Evolutionary conservation across 2,888 invertebrate species (phyloP), one percentile per base, ranked within the genome.

Genomic region (Nysson spinosus): DNA sequence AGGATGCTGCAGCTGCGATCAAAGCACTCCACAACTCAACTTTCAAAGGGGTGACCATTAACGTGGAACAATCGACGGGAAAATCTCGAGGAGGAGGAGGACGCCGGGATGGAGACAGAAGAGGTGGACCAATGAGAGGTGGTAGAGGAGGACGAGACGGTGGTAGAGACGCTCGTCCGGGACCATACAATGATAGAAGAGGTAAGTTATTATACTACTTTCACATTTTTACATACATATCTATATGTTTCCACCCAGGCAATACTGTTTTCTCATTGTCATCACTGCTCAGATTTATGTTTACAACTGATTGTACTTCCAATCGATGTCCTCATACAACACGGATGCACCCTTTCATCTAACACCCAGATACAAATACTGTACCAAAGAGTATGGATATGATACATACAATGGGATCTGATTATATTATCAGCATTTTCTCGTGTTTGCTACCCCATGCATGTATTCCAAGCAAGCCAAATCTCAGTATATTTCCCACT

Each of bases 11-110:
- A 39, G 92, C 92, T 54, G 96, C 96, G 0, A 95, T 96, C 75
- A 91, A 92, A 68, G 94, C 92, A 22, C 88, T 96, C 22, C 93
- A 96, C 87, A 95, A 95, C 78, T 90, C 92, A 0, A 92, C 92
- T 43, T 95, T 96, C 86, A 95, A 95, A 88, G 96, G 96, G 17
- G 92, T 92, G 47, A 91, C 92, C 63, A 95, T 96, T 76, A 93
- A 94, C 61, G 96, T 96, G 2, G 96, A 96, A 86, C 92, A 93
- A 71, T 94, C 94, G 1, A 90, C 94, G 34, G 93, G 94, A 46
- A 94, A 94, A 86, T 93, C 93, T 62, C 90, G 92, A 0, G 88
- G 89, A 58, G 89, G 91, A 40, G 89, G 89, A 9, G 89, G 90
- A 11, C 89, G 90, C 85, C 62, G 89, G 85, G 64, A 88, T 88